Conservation (phyloP, 1,140 invertebrate genomes). For the Drosophila bipectinata region DNA sequence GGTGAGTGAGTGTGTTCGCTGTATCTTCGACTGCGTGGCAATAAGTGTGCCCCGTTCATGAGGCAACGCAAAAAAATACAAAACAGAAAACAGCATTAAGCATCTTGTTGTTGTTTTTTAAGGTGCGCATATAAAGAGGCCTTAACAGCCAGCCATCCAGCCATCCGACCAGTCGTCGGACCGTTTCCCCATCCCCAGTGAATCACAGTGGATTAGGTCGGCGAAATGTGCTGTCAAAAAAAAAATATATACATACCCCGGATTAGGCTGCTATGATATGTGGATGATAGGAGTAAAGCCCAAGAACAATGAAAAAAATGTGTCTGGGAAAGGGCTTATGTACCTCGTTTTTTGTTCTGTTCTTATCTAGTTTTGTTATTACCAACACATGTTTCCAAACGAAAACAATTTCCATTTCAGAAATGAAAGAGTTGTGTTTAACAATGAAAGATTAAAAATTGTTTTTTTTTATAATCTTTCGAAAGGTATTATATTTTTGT, state of each 20-base stretch:
- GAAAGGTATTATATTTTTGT: neutral
- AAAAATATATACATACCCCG: constrained; percentile 20
- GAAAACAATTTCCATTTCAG: neutral
- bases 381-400: neutral
- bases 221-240: constrained; percentile 29
- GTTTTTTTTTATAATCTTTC: neutral
- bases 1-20: constrained; percentile 37
- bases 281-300: constrained; percentile 1
- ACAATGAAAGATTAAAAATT: neutral
- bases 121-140: constrained; percentile 78
- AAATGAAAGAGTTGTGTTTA: neutral
- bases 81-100: constrained; percentile 60
- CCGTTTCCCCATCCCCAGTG: constrained; percentile 30
- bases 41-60: constrained; percentile 74
- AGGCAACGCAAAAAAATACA: constrained; percentile 56
- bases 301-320: neutral
- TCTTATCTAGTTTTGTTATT: constrained; percentile 1
- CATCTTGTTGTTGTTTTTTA: constrained; percentile 74
- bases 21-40: constrained; percentile 61
- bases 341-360: neutral
- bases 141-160: constrained; percentile 55
- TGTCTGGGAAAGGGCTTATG: neutral
- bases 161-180: constrained; percentile 40
- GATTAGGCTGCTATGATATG: constrained; percentile 26
- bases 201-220: constrained; percentile 52